Base-by-base conservation (phyloP, 2,888 invertebrate species). In the Lepidochrysops patricia region DNA sequence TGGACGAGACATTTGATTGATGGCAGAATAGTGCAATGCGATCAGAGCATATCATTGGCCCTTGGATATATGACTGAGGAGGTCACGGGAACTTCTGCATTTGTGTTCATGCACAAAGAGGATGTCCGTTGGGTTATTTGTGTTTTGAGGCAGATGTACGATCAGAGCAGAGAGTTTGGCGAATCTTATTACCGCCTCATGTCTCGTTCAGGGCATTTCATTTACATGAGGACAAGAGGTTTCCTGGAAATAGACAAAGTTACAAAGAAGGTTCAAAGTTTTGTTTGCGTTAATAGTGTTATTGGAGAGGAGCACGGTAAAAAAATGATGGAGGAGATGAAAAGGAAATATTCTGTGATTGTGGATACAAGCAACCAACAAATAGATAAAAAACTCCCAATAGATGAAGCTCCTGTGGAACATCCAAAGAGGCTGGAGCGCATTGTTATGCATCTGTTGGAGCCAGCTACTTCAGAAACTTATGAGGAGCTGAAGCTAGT, bases 21-120 rank as follows among this genome's bases (percentile, higher is more conserved):
- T 85, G 97, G 97, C 0, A 92, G 94, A 54, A 97, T 98, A 67
- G 93, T 97, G 57, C 96, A 94, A 76, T 95, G 96, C 77, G 98
- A 98, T 79, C 97, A 97, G 76, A 93, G 97, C 74, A 96, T 97
- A 74, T 96, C 97, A 5, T 87, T 96, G 62, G 94, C 97, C 12
- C 94, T 95, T 60, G 97, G 97, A 2, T 96, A 96, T 75, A 93
- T 97, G 93, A 94, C 95, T 9, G 94, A 95, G 68, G 97, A 98
- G 86, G 95, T 97, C 1, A 92, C 94, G 7, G 97, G 97, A n/a
- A 89, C 93, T 62, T 96, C 95, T 65, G 97, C 97, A 7, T 98
- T 97, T 80, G 92, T 93, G 60, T 97, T 95, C 76, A 97, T 98
- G 94, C 96, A 96, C 81, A 92, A 93, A 75, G 96, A 97, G 68